phyloP scores from a whole-genome alignment of 2,888 invertebrate species.

The Sinotaia quadrata region DNA sequence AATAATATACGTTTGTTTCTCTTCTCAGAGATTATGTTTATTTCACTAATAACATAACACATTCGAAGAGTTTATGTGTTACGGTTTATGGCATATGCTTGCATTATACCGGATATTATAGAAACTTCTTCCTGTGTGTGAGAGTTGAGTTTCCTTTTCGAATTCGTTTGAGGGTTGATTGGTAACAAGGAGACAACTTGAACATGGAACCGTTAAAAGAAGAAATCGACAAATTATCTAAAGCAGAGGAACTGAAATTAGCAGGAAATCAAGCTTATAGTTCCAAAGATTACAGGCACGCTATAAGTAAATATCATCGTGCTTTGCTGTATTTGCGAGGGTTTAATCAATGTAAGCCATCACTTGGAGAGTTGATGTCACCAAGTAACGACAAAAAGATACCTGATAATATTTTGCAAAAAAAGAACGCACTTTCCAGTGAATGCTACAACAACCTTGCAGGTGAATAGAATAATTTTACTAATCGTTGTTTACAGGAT shows the following conservation, averaged over 20 bases:
- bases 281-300: constrained; percentile 51
- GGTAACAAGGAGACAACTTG: too few species aligned
- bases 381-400: constrained; percentile 36
- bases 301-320: constrained; percentile 67
- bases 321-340: constrained; percentile 64
- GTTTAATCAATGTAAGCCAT: constrained; percentile 27
- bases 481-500: too few species aligned
- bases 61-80: too few species aligned
- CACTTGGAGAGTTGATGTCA: constrained; percentile 34
- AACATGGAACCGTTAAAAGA: too few species aligned
- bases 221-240: constrained; percentile 51
- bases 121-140: too few species aligned
- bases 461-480: constrained; percentile 53
- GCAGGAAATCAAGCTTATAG: constrained; percentile 66
- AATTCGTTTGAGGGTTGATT: too few species aligned
- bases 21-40: too few species aligned
- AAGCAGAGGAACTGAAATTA: constrained; percentile 58
- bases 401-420: constrained; percentile 43
- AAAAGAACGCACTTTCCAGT: constrained; percentile 49
- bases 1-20: too few species aligned
- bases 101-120: too few species aligned
- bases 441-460: constrained; percentile 70
- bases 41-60: too few species aligned
- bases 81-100: too few species aligned
- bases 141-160: too few species aligned